Conservation (phyloP, 1,140 invertebrate species). For the Drosophila eugracilis region DNA sequence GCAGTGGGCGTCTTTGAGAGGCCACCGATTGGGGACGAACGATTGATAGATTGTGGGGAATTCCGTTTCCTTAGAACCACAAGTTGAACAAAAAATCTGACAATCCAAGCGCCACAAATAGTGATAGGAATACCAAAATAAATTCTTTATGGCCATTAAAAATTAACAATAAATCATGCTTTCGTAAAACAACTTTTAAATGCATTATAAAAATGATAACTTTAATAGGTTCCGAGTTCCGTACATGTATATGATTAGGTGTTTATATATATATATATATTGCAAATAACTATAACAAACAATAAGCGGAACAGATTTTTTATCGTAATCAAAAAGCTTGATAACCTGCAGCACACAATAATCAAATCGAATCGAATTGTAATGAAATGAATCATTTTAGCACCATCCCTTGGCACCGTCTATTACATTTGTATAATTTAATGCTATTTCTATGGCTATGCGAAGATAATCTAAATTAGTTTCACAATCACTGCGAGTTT, state of each 20-base stretch:
- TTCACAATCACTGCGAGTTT: conserved; percentile 57
- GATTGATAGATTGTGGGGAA: conserved; percentile 37
- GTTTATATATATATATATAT: conserved; percentile 54
- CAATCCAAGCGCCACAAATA: conserved; percentile 15
- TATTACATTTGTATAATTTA: conserved; percentile 26
- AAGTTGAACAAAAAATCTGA: neutral
- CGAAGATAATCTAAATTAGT: conserved; percentile 56
- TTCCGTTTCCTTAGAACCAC: conserved; percentile 33
- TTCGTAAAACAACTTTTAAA: neutral
- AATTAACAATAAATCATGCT: neutral
- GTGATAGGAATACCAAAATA: neutral
- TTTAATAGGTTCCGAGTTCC: conserved; percentile 48
- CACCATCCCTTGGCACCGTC: conserved; percentile 39
- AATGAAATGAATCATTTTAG: conserved; percentile 31
- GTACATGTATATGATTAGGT: conserved; percentile 19
- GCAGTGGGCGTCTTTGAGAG: conserved; percentile 18
- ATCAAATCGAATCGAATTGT: conserved; percentile 22
- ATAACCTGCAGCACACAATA: conserved; percentile 35
- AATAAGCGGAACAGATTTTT: conserved; percentile 48
- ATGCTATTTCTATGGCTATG: conserved; percentile 46
- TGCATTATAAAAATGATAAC: conserved; percentile 62
- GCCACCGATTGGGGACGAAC: conserved; percentile 38
- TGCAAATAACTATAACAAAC: conserved; percentile 79
- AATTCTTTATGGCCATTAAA: neutral
- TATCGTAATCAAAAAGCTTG: conserved; percentile 48